Evolutionary conservation across 2,113 vertebrate genomes (phyloP).

Genomic region (human (Homo sapiens)): GRCh38 chr1:91161501-91162000

Average conservation of each 20-base stretch:
- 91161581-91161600: neutral
- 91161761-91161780: slow-evolving; percentile 73
- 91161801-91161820: slow-evolving; percentile 63
- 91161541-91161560: neutral
- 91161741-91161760: slow-evolving; percentile 63
- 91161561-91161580: neutral
- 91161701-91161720: neutral
- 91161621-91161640: neutral
- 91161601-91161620: neutral
- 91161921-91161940: slow-evolving; percentile 83
- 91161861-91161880: slow-evolving; percentile 81
- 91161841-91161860: slow-evolving; percentile 74
- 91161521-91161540: neutral
- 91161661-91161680: neutral
- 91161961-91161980: slow-evolving; percentile 77
- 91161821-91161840: slow-evolving; percentile 75
- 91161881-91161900: slow-evolving; percentile 79
- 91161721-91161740: slow-evolving; percentile 52
- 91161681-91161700: neutral
- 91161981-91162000: slow-evolving; percentile 78
- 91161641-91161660: neutral
- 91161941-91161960: slow-evolving; percentile 76
- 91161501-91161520: neutral
- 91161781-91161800: slow-evolving; percentile 63
- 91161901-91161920: slow-evolving; percentile 80